Evolutionary conservation across 2,113 vertebrate species (phyloP).

Genomic region (Gracilinanus agilis): DNA sequence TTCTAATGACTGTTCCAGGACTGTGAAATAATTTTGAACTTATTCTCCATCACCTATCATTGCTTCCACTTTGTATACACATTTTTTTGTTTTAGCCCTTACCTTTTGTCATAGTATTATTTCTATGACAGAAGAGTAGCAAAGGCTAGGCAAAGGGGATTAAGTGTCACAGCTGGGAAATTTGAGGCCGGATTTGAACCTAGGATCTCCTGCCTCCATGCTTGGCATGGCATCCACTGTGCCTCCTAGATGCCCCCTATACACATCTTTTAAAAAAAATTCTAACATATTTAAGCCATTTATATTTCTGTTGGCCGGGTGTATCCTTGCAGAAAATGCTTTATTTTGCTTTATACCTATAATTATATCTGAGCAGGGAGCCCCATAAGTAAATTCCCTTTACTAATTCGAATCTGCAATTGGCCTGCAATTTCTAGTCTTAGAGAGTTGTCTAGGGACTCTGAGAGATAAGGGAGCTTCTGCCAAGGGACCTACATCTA

Average conservation of each 20-base stretch:
- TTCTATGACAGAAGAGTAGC: no score
- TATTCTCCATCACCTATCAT: background rate
- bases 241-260: no score
- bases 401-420: background rate
- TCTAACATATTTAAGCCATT: background rate
- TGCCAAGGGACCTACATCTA: background rate
- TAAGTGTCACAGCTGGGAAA: no score
- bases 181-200: no score
- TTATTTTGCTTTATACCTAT: background rate
- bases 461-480: conserved; percentile 9
- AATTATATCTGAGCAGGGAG: background rate
- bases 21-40: background rate
- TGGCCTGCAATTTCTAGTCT: background rate
- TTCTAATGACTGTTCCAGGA: background rate
- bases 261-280: background rate
- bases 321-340: background rate
- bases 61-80: background rate
- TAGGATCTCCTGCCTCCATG: no score
- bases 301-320: background rate
- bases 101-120: no score
- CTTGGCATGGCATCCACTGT: no score
- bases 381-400: background rate
- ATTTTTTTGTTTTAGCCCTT: background rate
- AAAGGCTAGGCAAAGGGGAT: no score
- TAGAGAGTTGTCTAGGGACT: background rate